phyloP scores from a whole-genome alignment of 2,888 invertebrate genomes.

The Amitus sp. region DNA sequence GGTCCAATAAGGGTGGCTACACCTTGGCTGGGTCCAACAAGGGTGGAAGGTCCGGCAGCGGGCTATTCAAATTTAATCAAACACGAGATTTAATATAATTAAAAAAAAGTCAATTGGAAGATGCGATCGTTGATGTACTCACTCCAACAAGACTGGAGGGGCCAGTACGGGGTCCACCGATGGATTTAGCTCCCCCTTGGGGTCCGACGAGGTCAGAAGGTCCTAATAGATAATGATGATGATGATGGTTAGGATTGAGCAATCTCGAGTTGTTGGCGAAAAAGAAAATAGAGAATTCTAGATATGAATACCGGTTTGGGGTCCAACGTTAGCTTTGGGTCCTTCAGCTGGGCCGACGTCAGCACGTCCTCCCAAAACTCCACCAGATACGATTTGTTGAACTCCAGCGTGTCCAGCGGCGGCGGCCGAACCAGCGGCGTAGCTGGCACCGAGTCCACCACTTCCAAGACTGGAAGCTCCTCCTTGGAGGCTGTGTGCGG shows the following conservation, averaged over 20 bases:
- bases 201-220: slow-evolving; percentile 64
- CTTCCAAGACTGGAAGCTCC: slow-evolving; percentile 64
- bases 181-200: slow-evolving; percentile 63
- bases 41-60: slow-evolving; percentile 62
- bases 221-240: too few species aligned
- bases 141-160: slow-evolving; percentile 11
- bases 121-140: too few species aligned
- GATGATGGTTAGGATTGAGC: too few species aligned
- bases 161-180: slow-evolving; percentile 64
- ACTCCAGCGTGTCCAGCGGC: slow-evolving; percentile 64
- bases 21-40: slow-evolving; percentile 61
- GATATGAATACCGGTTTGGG: slow-evolving; percentile 63
- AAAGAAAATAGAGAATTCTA: too few species aligned
- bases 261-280: too few species aligned
- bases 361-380: slow-evolving; percentile 62
- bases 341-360: slow-evolving; percentile 65
- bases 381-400: slow-evolving; percentile 64
- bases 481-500: slow-evolving; percentile 61
- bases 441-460: slow-evolving; percentile 63
- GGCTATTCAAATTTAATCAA: too few species aligned
- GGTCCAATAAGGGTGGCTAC: slow-evolving; percentile 61
- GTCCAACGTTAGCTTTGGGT: slow-evolving; percentile 64
- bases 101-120: too few species aligned
- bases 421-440: slow-evolving; percentile 63
- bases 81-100: too few species aligned